Percentiles rank a stretch among this genome's conserved stretches.
Conservation (phyloP, 2,113 vertebrate genomes). For the Anarhynchus alexandrinus region DNA sequence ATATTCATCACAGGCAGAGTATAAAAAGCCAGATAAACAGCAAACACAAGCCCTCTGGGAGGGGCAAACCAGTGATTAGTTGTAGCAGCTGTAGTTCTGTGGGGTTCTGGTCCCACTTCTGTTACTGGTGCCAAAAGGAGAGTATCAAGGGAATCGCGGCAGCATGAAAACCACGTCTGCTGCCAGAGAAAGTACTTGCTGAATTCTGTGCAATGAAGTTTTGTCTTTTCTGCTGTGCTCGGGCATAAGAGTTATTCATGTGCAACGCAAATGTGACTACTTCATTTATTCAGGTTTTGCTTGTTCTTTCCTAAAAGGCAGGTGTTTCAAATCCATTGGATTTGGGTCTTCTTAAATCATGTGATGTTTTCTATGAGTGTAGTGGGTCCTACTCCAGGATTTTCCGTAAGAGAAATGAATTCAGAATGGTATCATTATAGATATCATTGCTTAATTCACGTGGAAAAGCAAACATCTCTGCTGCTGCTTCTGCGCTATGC, state of each 20-base stretch:
- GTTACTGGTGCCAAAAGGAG: not conserved
- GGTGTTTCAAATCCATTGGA: not conserved
- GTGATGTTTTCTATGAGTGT: not conserved
- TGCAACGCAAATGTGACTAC: not conserved
- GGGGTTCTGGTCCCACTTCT: not conserved
- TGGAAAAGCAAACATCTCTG: not conserved
- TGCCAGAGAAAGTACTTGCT: not conserved
- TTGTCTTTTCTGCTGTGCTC: not conserved
- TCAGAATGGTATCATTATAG: not conserved
- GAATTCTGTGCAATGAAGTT: not conserved
- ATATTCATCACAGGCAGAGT: not conserved
- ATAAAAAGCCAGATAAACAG: slow-evolving; percentile 26
- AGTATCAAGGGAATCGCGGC: not conserved
- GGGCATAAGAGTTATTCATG: not conserved
- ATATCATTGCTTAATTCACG: not conserved
- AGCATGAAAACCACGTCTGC: not conserved
- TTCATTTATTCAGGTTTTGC: not conserved
- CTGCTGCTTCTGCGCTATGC: not conserved
- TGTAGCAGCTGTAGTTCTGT: not conserved
- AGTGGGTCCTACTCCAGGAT: not conserved
- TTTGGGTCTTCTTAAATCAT: not conserved
- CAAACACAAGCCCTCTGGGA: not conserved
- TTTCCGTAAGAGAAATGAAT: not conserved
- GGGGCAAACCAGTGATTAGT: not conserved
- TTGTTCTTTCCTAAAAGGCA: not conserved